Evolutionary conservation across 2,113 vertebrate genomes (phyloP).

Genomic region (Nothocercus julius): DNA sequence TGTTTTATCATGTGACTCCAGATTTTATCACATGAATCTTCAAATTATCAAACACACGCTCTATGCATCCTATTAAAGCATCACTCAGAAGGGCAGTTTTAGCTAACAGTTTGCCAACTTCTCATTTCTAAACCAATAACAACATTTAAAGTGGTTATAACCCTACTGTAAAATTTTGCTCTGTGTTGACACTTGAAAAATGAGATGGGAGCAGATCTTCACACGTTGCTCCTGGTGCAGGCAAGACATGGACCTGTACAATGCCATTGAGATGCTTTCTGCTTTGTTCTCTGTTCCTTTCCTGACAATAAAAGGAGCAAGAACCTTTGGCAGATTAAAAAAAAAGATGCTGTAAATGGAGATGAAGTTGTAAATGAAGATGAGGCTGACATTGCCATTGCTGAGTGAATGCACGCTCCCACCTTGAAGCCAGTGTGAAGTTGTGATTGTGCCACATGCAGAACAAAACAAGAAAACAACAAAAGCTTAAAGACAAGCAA

Average conservation of each 20-base stretch:
- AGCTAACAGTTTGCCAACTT: background rate
- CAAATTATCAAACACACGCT: rapidly evolving
- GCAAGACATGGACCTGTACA: background rate
- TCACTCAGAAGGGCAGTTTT: background rate
- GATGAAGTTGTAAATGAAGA: background rate
- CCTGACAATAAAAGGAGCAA: background rate
- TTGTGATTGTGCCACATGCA: background rate
- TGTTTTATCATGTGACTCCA: background rate
- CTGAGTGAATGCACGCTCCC: background rate
- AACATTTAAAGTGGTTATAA: conserved; percentile 40
- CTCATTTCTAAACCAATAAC: conserved; percentile 44
- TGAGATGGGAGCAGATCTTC: background rate
- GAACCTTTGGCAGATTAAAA: background rate
- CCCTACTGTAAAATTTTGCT: conserved; percentile 48
- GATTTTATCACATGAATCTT: background rate
- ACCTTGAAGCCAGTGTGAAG: background rate
- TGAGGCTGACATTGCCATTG: background rate
- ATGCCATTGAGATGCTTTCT: background rate
- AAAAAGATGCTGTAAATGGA: background rate
- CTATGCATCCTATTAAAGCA: background rate
- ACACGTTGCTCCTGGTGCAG: background rate
- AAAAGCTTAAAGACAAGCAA: background rate
- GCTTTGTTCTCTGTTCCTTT: background rate
- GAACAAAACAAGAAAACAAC: background rate
- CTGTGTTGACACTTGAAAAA: conserved; percentile 40